A percentile compares a stretch with the other conserved stretches of the same genome.
phyloP scores from a whole-genome alignment of 2,888 invertebrate species.

The Periphyllus acericola region DNA sequence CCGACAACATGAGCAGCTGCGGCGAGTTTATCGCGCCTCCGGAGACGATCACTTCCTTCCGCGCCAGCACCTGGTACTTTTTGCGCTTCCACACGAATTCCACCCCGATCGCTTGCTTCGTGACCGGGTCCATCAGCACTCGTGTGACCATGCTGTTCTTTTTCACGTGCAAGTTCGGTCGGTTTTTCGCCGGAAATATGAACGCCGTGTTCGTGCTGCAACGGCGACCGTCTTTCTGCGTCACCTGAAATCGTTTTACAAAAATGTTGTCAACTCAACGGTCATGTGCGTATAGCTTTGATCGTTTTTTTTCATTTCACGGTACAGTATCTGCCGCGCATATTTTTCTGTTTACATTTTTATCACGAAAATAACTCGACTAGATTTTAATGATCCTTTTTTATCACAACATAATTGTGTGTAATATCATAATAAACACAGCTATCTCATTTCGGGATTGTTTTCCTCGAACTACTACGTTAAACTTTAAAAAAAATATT shows the following conservation, averaged over 20 bases:
- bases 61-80: constrained; percentile 71
- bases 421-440: too few relatives aligned
- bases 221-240: constrained; percentile 75
- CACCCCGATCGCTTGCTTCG: constrained; percentile 73
- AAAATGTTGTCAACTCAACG: too few relatives aligned
- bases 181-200: constrained; percentile 71
- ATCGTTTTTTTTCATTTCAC: too few relatives aligned
- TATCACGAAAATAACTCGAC: too few relatives aligned
- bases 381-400: too few relatives aligned
- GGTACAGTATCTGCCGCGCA: too few relatives aligned
- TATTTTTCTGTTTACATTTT: too few relatives aligned
- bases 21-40: constrained; percentile 83
- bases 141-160: constrained; percentile 73
- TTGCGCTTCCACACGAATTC: constrained; percentile 71
- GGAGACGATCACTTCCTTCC: constrained; percentile 78
- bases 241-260: constrained; percentile 69
- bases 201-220: constrained; percentile 77
- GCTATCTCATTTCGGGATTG: too few relatives aligned
- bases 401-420: too few relatives aligned
- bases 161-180: constrained; percentile 74
- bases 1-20: constrained; percentile 82
- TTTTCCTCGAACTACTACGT: too few relatives aligned
- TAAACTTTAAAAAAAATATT: too few relatives aligned
- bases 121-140: constrained; percentile 72
- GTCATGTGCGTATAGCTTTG: too few relatives aligned